Evolutionary conservation across 92 coral and sea anemone species (phyloP), one percentile per base, ranked within the genome.

Genomic region (Phenganax marumi): DNA sequence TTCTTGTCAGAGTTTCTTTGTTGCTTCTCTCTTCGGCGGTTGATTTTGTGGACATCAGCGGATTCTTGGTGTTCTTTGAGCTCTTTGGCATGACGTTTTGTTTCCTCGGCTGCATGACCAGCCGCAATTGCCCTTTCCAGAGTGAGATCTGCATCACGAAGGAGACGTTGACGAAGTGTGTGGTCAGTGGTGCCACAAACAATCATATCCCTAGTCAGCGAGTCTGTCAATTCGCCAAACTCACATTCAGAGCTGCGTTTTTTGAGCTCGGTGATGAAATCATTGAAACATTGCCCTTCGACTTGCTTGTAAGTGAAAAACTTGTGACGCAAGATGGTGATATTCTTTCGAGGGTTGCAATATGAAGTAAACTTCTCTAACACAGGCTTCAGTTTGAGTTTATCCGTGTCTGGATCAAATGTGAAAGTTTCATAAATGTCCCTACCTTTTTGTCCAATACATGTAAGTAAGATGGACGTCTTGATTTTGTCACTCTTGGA

Each of bases 261-360:
- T 60, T 82, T 86, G 0, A 86, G 83, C 21, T 73, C 82, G 25
- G 89, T 86, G 19, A 86, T 75, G 33, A 81, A 86, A 12, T 69
- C 54, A 23, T 87, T 83, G 25, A 75, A 68, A 8, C 66, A 47
- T 43, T 64, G 80, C 9, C 87, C 87, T 25, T 75, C 75, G 17
- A 24, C 64, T 73, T 87, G 90, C 12, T 54, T 77, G 64, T 51
- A 16, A 52, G 87, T 62, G 61, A 76, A 83, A 61, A 87, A 81
- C 63, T 83, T 69, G 51, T 83, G 74, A 48, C 84, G 70, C 16
- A 76, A 50, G 8, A 87, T 39, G 5, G 90, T 76, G 6, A 50
- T 70, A 61, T 83, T 87, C 81, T 82, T 83, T 8, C 84, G 62
- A 11, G 80, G 90, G 78, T 83, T 87, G 66, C 90, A 86, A 8